A percentile compares a stretch with the other conserved stretches of the same genome.
phyloP scores from a whole-genome alignment of 2,888 invertebrate genomes.

The Epistrophe grossulariae region DNA sequence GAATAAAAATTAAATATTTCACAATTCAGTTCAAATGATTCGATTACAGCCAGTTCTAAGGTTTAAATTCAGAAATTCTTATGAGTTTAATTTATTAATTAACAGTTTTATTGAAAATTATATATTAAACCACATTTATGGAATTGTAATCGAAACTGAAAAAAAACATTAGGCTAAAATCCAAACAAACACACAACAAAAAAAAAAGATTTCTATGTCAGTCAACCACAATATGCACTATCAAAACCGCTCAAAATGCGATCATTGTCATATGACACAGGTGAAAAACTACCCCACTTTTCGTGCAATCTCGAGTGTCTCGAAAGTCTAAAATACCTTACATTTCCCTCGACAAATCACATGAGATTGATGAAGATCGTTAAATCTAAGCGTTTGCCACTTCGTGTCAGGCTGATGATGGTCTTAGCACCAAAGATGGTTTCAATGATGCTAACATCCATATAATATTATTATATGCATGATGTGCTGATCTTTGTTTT shows the following conservation, averaged over 20 bases:
- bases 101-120: neutral
- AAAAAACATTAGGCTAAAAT: neutral
- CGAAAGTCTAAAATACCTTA: conserved; percentile 23
- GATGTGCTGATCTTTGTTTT: conserved; percentile 53
- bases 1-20: no score
- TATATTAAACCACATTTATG: neutral
- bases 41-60: no score
- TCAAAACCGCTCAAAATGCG: conserved; percentile 14
- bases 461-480: no score
- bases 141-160: neutral
- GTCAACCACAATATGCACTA: conserved; percentile 33
- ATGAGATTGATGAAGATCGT: conserved; percentile 32
- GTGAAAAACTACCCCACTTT: conserved; percentile 28
- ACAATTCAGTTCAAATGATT: no score
- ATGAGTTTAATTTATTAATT: no score
- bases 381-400: conserved; percentile 48
- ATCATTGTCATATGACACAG: conserved; percentile 50
- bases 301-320: neutral
- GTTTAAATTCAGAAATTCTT: no score
- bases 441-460: conserved; percentile 33
- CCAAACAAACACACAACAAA: conserved; percentile 3
- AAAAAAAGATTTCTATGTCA: conserved; percentile 41
- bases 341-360: conserved; percentile 22
- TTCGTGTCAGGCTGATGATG: conserved; percentile 26
- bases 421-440: conserved; percentile 25